Conservation (phyloP, 2,888 invertebrate species). For the Scotopteryx bipunctaria region DNA sequence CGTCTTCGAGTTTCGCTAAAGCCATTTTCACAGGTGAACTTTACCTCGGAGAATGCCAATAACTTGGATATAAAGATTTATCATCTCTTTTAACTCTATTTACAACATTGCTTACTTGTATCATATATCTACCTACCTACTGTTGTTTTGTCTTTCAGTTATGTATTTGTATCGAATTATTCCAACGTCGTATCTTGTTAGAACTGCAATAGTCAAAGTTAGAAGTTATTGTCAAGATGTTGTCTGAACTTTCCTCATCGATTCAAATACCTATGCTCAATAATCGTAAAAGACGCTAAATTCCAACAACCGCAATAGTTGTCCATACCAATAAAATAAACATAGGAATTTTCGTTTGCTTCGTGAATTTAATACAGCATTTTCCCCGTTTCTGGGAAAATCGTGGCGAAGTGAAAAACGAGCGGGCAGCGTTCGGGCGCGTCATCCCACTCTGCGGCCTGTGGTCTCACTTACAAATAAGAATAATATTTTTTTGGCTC, state of each 20-base stretch:
- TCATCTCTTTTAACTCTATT: slow-evolving; percentile 1
- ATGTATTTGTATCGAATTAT: no score
- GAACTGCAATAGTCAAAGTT: slow-evolving; percentile 3
- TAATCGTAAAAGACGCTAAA: slow-evolving; percentile 30
- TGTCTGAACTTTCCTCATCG: slow-evolving; percentile 22
- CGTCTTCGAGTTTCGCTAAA: neutral
- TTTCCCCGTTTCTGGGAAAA: slow-evolving; percentile 38
- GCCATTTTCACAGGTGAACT: slow-evolving; percentile 21
- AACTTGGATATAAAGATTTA: slow-evolving; percentile 15
- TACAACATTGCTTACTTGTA: neutral
- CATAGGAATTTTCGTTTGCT: slow-evolving; percentile 30
- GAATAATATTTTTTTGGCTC: slow-evolving; percentile 48
- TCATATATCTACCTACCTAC: no score
- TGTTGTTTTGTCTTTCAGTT: no score
- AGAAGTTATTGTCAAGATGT: slow-evolving; percentile 3
- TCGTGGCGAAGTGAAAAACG: slow-evolving; percentile 44
- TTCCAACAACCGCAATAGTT: slow-evolving; percentile 29
- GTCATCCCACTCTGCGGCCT: slow-evolving; percentile 40
- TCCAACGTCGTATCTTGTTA: neutral
- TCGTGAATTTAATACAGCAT: slow-evolving; percentile 39
- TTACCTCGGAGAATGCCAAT: slow-evolving; percentile 12
- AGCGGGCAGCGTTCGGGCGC: slow-evolving; percentile 41
- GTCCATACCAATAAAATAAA: slow-evolving; percentile 38
- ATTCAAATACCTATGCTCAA: slow-evolving; percentile 27
- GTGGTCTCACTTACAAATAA: slow-evolving; percentile 43